A percentile compares a stretch with the other conserved stretches of the same genome.
Evolutionary conservation across 1,140 invertebrate genomes (phyloP).

Genomic region (Platorchestia sp.): DNA sequence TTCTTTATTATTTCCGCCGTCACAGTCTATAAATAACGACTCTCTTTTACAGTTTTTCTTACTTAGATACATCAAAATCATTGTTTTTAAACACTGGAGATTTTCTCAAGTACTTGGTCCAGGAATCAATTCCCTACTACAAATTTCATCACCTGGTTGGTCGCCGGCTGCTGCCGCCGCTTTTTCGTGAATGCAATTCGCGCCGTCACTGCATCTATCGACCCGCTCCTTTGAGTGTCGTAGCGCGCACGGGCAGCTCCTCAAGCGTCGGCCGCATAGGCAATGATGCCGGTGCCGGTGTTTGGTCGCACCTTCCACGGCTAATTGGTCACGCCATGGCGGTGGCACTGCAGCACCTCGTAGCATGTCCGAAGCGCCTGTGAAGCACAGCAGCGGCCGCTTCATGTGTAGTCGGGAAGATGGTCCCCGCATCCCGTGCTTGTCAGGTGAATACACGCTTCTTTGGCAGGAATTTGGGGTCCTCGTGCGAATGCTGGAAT

Average conservation of each 20-base stretch:
- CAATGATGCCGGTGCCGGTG: background rate
- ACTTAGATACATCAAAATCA: background rate
- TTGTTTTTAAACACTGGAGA: background rate
- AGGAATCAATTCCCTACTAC: background rate
- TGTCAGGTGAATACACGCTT: background rate
- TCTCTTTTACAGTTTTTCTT: background rate
- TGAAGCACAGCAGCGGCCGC: background rate
- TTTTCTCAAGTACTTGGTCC: background rate
- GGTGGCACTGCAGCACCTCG: background rate
- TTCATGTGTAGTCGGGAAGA: background rate
- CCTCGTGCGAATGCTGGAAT: background rate
- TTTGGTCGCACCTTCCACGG: background rate
- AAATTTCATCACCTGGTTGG: background rate
- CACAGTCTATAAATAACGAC: background rate
- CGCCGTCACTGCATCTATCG: background rate
- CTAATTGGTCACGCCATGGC: background rate
- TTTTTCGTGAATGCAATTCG: background rate
- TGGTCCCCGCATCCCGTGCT: slow-evolving; percentile 32
- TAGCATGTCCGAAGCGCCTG: background rate
- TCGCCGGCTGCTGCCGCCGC: background rate
- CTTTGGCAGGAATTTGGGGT: background rate
- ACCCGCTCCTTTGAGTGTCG: background rate
- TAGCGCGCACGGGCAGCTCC: background rate
- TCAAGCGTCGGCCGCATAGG: background rate
- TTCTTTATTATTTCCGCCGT: background rate